Base-by-base conservation (phyloP, 2,113 vertebrate genomes). In the Bambusicola thoracicus region DNA sequence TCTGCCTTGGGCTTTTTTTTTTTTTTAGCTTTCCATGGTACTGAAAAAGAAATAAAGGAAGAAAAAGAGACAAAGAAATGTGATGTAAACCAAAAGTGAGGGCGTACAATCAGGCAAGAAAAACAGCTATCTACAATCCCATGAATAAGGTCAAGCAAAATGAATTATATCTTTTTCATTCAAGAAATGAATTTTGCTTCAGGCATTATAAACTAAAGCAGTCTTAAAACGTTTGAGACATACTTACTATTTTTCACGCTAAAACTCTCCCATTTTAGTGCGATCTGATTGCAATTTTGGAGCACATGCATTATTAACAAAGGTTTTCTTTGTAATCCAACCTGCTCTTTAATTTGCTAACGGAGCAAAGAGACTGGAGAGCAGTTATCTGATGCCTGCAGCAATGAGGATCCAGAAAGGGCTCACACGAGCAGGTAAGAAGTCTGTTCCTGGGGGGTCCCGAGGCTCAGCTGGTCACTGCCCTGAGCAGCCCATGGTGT, bases 141-240 rank as follows among this genome's bases (percentile, higher is more conserved):
- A 59, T 24, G 70, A 83, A 87, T 73, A 91, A 93, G 90, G 92
- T 73, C 77, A 87, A 38, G 59, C 48, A 72, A 77, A 93, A 89
- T 79, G 70, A 91, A 79, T 86, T 44, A 62, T 18, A 51, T 68
- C 77, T 81, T 40, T 53, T 90, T 68, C 77, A 75, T 88, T 92
- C 65, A 88, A 90, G 40, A 36, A 61, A 41, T 17, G 5, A 78
- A 51, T 92, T 81, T 72, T 41, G n/a, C 84, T 84, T 49, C n/a
- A 48, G 77, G 74, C 81, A n/a, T 41, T 61, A 51, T 85, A 91
- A 59, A 29, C 62, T 51, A 4, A 34, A 81, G 68, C 48, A 30
- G 72, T 21, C 36, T 58, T 53, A 17, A 58, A 25, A 8, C 2
- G 11, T 2, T 56, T 68, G 40, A 72, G 58, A 24, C 41, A 14